Evolutionary conservation across 2,113 vertebrate genomes (phyloP).

Genomic region (Ploceus nigricollis): DNA sequence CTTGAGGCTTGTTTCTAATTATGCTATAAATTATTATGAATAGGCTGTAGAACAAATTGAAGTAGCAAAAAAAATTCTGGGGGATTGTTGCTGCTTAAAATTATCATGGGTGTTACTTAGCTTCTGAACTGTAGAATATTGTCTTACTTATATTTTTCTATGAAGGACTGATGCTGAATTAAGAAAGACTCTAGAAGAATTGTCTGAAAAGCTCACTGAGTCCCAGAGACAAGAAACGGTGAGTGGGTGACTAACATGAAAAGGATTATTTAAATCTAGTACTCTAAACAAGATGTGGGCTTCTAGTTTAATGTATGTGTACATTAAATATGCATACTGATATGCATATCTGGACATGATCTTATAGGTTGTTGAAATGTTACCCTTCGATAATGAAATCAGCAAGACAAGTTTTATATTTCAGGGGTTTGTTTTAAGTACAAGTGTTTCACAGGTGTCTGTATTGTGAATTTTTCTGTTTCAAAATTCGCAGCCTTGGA

Average conservation of each 20-base stretch:
- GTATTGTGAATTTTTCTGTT: neutral
- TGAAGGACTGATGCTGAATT: constrained; percentile 86
- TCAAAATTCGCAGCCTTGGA: neutral
- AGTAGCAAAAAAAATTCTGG: neutral
- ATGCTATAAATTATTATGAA: neutral
- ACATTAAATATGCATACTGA: too few species aligned
- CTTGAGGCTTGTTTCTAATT: neutral
- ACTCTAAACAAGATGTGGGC: neutral
- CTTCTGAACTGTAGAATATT: neutral
- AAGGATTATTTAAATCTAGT: neutral
- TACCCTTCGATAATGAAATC: neutral
- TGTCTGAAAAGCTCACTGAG: constrained; percentile 76
- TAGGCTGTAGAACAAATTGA: neutral
- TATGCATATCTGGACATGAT: neutral
- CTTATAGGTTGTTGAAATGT: neutral
- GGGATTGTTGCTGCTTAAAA: neutral
- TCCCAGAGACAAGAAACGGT: constrained; percentile 82
- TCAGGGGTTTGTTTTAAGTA: neutral
- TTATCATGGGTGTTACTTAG: neutral
- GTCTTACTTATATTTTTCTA: neutral
- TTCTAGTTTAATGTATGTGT: neutral
- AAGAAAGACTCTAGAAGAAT: constrained; percentile 80
- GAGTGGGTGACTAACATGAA: constrained; percentile 58
- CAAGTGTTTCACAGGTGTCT: neutral
- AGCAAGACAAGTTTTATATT: neutral